Base-by-base conservation (phyloP, 2,113 vertebrate genomes). In the Symphodus melops region DNA sequence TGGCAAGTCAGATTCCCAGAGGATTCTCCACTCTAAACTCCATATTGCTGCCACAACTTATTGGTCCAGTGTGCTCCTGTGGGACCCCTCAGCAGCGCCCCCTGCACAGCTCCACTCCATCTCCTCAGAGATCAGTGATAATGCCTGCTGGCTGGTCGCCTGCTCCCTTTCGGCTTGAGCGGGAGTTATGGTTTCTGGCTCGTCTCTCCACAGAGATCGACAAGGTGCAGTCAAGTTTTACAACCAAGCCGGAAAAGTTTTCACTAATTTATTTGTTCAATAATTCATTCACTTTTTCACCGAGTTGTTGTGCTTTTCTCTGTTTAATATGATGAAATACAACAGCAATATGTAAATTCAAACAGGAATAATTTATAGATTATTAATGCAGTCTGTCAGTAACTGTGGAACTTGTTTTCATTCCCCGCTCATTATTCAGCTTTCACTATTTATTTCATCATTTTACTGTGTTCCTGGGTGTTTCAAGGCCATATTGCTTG, bases 1-100 rank as follows among this genome's bases (percentile, higher is more conserved):
- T 39, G 23, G 56, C 62, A 64, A 25, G 13, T 55, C 21, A 42
- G 58, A 25, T 56, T 77, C 71, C 69, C 62, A 48, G 16, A 51
- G 60, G 68, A 60, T 65, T 74, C 36, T 76, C 76, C 57, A 77
- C 81, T 68, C 83, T 75, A 52, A n/a, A 23, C 77, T 65, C 57
- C 19, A 79, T 68, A 79, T 75, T 79, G 72, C 79, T 86, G 77
- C 88, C 74, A 87, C 81, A 88, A 77, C 65, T 83, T 86, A 84
- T 79, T 75, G 74, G 85, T 68, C 78, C 62, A 11, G 9, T 46
- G 21, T 53, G 46, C 68, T 85, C 86, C 81, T 86, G 46, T 37
- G 74, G 80, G 81, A 81, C 39, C 53, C 56, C 53, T 58, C 12
- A 10, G 81, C 67, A 46, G 9, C 63, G 63, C 49, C 60, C 25